Evolutionary conservation across 2,888 invertebrate genomes (phyloP).

Genomic region (Lagria hirta): DNA sequence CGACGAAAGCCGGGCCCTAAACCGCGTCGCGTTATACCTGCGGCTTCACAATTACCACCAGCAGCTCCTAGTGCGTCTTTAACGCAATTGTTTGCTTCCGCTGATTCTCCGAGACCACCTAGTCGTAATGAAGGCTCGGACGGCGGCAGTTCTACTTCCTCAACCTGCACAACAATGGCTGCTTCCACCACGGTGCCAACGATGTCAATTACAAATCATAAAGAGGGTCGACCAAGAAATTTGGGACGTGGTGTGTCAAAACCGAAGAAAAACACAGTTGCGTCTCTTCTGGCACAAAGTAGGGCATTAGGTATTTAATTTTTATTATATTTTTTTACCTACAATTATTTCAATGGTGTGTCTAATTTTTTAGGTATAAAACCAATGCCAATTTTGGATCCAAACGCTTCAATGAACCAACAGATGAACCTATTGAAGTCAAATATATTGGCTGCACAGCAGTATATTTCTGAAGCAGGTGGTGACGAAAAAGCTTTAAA

Average conservation of each 20-base stretch:
- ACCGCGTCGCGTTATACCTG: slow-evolving; percentile 60
- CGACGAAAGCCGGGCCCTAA: slow-evolving; percentile 76
- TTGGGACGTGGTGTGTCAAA: slow-evolving; percentile 85
- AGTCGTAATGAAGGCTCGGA: slow-evolving; percentile 53
- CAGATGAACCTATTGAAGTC: slow-evolving; percentile 61
- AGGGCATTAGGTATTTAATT: slow-evolving; percentile 65
- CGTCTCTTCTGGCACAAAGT: slow-evolving; percentile 83
- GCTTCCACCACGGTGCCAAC: slow-evolving; percentile 31
- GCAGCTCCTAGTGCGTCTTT: slow-evolving; percentile 58
- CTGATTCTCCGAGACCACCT: slow-evolving; percentile 61
- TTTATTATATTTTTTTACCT: neutral
- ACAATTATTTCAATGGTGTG: neutral
- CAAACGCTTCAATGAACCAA: slow-evolving; percentile 59
- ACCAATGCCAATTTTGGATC: slow-evolving; percentile 65
- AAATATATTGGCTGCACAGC: slow-evolving; percentile 69
- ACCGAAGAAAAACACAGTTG: slow-evolving; percentile 91
- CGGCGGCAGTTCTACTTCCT: slow-evolving; percentile 46
- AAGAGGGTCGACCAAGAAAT: slow-evolving; percentile 81
- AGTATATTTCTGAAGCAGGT: slow-evolving; percentile 55
- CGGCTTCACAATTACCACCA: slow-evolving; percentile 55
- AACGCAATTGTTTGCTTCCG: slow-evolving; percentile 61
- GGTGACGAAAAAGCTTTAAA: slow-evolving; percentile 55
- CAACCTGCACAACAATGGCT: slow-evolving; percentile 38
- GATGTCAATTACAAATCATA: slow-evolving; percentile 48
- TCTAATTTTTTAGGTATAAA: slow-evolving; percentile 59